Conservation (phyloP, 2,113 vertebrate species). For the Eulemur rufifrons region DNA sequence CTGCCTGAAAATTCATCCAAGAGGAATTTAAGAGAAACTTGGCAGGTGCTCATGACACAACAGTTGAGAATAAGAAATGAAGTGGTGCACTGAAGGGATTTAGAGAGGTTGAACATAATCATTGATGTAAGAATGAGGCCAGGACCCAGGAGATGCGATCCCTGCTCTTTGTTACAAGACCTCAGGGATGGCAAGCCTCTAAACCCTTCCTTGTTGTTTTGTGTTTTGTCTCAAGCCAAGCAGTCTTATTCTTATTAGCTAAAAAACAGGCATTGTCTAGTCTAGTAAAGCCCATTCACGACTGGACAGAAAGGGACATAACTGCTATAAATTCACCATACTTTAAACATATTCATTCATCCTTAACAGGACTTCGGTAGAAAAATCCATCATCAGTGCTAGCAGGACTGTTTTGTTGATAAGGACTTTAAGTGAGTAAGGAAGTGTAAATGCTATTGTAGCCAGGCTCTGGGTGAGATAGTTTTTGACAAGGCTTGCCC, state of each 20-base stretch:
- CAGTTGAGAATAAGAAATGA: conserved; percentile 71
- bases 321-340: background rate
- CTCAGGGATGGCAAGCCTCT: background rate
- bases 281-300: background rate
- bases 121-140: conserved; percentile 72
- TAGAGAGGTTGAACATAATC: conserved; percentile 59
- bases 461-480: background rate
- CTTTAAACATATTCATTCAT: background rate
- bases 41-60: conserved; percentile 70
- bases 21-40: conserved; percentile 71
- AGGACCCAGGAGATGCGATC: conserved; percentile 50
- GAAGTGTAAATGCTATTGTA: background rate
- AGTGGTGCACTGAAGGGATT: conserved; percentile 27
- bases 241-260: conserved; percentile 43
- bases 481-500: background rate
- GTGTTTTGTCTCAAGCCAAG: conserved; percentile 20
- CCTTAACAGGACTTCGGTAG: background rate
- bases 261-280: conserved; percentile 31
- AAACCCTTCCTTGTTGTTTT: conserved; percentile 31
- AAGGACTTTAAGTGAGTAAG: background rate
- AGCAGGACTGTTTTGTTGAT: background rate
- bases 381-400: background rate
- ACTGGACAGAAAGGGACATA: background rate
- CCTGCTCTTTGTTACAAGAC: conserved; percentile 49
- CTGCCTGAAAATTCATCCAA: conserved; percentile 73